Evolutionary conservation across 2,113 vertebrate genomes (phyloP), one percentile per base, ranked within the genome.

Genomic region (Ploceus nigricollis): DNA sequence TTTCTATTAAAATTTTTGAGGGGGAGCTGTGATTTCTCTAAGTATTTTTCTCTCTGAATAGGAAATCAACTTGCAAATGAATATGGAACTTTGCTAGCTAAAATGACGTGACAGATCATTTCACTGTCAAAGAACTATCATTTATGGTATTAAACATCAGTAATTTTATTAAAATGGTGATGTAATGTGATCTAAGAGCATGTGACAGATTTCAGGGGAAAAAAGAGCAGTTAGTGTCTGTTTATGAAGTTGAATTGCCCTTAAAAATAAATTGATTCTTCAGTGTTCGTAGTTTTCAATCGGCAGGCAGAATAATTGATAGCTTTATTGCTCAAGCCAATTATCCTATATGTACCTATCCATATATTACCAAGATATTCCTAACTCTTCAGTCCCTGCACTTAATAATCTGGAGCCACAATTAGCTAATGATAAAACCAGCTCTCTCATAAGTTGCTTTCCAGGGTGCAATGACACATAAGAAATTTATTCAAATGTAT

Each of bases 221-320:
- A 58, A 44, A 65, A 35, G 17, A 64, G 4, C 15, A 80, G n/a
- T 54, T 90, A 83, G 15, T 68, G 28, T 77, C 76, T 82, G 27
- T 92, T 94, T 82, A 92, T 89, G 80, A 94, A 92, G 79, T 87
- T 42, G 81, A 97, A 86, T 93, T 94, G 35, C 48, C 56, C 60
- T 91, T 69, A 94, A 96, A 95, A 90, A 91, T 69, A 96, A 97
- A 90, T 72, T 91, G 82, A 96, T 94, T 97, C 24, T 94, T 95
- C 54, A 89, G 73, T 94, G 47, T 51, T 93, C 51, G 70, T 73
- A 71, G 19, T 64, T 42, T 91, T 96, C 94, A 97, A 97, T 96
- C 6, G 23, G 48, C 51, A 94, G 70, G 68, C 12, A 94, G 78
- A 97, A 95, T 85, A 96, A 97, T 80, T 87, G 77, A 90, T 94